Conservation (phyloP, 2,888 invertebrate species). For the Amphiduros pacificus region DNA sequence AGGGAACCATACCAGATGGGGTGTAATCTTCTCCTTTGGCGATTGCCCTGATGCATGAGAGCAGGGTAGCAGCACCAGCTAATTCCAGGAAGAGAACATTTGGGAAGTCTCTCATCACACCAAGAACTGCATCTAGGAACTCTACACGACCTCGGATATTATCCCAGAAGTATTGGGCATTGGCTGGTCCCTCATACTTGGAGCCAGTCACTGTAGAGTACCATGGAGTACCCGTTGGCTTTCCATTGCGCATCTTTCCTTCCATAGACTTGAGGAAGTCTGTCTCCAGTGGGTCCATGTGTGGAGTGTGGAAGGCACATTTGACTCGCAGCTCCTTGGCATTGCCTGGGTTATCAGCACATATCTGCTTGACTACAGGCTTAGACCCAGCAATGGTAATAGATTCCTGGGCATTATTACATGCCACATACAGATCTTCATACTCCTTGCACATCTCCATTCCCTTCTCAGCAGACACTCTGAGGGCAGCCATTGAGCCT, state of each 20-base stretch:
- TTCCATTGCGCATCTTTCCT: constrained; percentile 5
- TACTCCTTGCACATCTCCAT: constrained; percentile 8
- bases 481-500: constrained; percentile 25
- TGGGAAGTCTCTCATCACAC: constrained; percentile 16
- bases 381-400: constrained; percentile 23
- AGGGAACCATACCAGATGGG: constrained; percentile 8
- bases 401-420: constrained; percentile 21
- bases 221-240: background rate
- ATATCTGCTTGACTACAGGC: constrained; percentile 13
- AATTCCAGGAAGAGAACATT: constrained; percentile 19
- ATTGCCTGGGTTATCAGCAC: constrained; percentile 9
- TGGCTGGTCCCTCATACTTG: background rate
- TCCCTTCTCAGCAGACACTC: constrained; percentile 15
- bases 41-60: constrained; percentile 14
- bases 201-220: constrained; percentile 18
- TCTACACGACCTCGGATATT: constrained; percentile 18
- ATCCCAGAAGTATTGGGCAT: constrained; percentile 22
- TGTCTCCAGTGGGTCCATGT: constrained; percentile 14
- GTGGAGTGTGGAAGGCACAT: constrained; percentile 23
- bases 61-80: constrained; percentile 15
- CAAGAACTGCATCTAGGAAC: constrained; percentile 15
- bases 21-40: constrained; percentile 5
- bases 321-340: constrained; percentile 22
- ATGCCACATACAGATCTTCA: constrained; percentile 22
- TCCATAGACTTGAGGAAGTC: constrained; percentile 15